Evolutionary conservation across 2,113 vertebrate genomes (phyloP), one percentile per base, ranked within the genome.

Genomic region (Rhinichthys klamathensis): DNA sequence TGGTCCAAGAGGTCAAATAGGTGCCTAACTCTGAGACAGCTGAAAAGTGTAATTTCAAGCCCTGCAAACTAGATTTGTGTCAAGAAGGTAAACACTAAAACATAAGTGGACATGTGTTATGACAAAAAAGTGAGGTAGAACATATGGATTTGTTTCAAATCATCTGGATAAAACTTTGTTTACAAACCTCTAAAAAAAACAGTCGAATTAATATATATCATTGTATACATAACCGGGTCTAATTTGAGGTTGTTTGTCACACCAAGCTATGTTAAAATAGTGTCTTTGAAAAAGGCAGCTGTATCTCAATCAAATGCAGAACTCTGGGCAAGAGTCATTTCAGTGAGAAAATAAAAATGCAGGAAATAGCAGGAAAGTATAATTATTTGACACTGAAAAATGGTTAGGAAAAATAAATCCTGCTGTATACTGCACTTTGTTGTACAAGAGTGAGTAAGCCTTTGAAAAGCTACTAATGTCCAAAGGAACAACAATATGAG

Each of bases 181-280:
- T 25, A 46, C 11, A 46, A 54, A 75, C 12, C 73, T 21, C 2
- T 75, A 30, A 75, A 51, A 32, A 18, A 75, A 75, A 7, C 41
- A 74, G 3, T 6, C 10, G 9, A 12, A 72, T 23, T 3, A 11
- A 38, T 35, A 32, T 18, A 65, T 18, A 67, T 73, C 4, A 25
- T 41, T 46, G 46, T 18, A 46, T n/a, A 30, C 21, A 67, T 27
- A 75, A 51, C n/a, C 6, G 1, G n/a, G n/a, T 75, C 13, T 51
- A 75, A 75, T 49, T 30, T 51, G 44, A 75, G 13, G n/a, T 75
- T 51, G 44, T 75, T 49, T 75, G 44, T 51, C 44, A 30, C 44
- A 75, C 12, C n/a, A 38, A 46, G 23, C n/a, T 18, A 41, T 44
- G n/a, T 0, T 49, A 27, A 25, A 25, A 49, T 16, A 30, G 72